Evolutionary conservation across 2,113 vertebrate genomes (phyloP).

Genomic region (Corythornis vintsioides): DNA sequence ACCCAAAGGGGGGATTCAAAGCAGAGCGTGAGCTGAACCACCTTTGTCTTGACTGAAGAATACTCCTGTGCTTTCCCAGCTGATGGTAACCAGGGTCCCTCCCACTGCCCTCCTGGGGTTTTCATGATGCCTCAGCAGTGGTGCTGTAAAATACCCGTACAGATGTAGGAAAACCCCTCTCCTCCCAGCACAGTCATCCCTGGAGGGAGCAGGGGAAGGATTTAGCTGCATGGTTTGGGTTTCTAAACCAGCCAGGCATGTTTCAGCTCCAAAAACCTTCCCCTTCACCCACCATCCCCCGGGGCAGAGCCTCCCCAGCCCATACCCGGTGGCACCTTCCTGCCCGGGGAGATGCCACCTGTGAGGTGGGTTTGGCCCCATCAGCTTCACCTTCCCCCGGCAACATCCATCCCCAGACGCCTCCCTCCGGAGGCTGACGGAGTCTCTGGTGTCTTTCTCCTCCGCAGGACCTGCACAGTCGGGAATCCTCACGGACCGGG

Average conservation of each 20-base stretch:
- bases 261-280: neutral
- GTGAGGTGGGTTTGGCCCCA: neutral
- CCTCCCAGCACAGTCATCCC: neutral
- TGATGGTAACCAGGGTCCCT: neutral
- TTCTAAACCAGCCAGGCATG: neutral
- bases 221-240: neutral
- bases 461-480: conserved; percentile 92
- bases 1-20: neutral
- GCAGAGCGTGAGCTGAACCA: neutral
- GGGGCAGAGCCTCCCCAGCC: neutral
- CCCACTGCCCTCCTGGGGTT: neutral
- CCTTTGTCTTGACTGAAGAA: neutral
- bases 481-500: conserved; percentile 91
- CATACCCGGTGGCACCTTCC: neutral
- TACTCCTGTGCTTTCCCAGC: neutral
- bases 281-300: rapidly evolving
- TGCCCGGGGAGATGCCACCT: neutral
- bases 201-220: neutral
- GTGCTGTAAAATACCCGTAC: rapidly evolving
- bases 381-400: neutral
- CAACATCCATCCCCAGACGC: neutral
- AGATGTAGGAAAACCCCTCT: neutral
- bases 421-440: neutral
- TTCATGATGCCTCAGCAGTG: neutral
- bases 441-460: neutral